phyloP scores from a whole-genome alignment of 2,113 vertebrate genomes.

The Seriola rivoliana region DNA sequence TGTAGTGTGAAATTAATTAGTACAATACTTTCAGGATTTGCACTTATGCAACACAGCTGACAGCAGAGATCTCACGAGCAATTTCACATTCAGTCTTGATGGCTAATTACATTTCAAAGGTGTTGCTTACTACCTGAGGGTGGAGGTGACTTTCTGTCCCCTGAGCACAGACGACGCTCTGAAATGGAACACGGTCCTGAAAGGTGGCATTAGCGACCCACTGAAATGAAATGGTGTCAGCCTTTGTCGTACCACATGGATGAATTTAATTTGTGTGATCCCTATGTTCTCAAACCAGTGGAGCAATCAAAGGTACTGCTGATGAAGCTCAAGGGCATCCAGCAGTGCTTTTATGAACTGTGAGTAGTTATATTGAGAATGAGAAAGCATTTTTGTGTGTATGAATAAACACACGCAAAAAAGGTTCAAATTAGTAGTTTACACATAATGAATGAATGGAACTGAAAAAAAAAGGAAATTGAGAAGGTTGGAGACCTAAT shows the following conservation, averaged over 20 bases:
- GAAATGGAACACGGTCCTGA: slow-evolving; percentile 68
- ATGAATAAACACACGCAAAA: slow-evolving; percentile 7
- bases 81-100: slow-evolving; percentile 55
- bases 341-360: slow-evolving; percentile 32
- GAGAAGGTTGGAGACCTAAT: not conserved
- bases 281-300: slow-evolving; percentile 58
- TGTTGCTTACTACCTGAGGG: slow-evolving; percentile 60
- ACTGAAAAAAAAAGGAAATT: not conserved
- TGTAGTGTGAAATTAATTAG: slow-evolving; percentile 17
- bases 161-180: slow-evolving; percentile 33
- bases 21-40: slow-evolving; percentile 13
- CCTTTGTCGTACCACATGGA: slow-evolving; percentile 76
- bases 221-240: slow-evolving; percentile 74
- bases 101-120: slow-evolving; percentile 78
- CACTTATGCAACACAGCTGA: slow-evolving; percentile 12
- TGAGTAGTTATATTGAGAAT: not conserved
- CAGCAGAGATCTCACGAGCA: slow-evolving; percentile 48
- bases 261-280: slow-evolving; percentile 75
- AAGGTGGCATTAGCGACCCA: slow-evolving; percentile 67
- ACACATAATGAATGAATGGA: slow-evolving; percentile 3
- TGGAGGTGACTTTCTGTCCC: slow-evolving; percentile 73
- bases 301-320: slow-evolving; percentile 64
- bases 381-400: not conserved
- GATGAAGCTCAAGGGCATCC: slow-evolving; percentile 71
- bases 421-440: slow-evolving; percentile 13